phyloP scores from a whole-genome alignment of 1,140 invertebrate species.

The Lucilia cuprina region DNA sequence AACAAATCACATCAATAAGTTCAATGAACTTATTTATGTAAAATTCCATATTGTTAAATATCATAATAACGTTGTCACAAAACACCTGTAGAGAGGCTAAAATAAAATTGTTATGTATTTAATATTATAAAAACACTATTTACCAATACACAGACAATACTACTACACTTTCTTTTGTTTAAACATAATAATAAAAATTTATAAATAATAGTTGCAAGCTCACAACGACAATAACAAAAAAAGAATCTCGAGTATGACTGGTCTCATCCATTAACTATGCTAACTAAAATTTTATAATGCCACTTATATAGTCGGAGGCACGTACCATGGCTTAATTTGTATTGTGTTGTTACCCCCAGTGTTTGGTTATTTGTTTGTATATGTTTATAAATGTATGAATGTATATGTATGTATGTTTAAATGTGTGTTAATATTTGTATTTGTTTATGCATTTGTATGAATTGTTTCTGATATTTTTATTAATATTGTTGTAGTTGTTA shows the following conservation, averaged over 20 bases:
- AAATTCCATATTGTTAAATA: too few species aligned
- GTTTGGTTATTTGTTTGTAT: not conserved
- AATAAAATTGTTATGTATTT: not conserved
- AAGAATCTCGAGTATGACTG: not conserved
- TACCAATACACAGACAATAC: not conserved
- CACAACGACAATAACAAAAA: not conserved
- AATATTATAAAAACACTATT: not conserved
- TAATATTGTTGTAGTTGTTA: not conserved
- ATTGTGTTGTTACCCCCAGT: not conserved
- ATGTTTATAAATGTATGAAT: too few species aligned
- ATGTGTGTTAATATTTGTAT: not conserved
- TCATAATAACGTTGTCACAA: not conserved
- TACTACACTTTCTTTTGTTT: not conserved
- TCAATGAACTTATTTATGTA: too few species aligned
- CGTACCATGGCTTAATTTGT: not conserved
- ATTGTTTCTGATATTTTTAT: not conserved
- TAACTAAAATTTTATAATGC: not conserved
- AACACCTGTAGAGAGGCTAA: not conserved
- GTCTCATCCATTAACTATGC: slow-evolving; percentile 11
- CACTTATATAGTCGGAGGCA: slow-evolving; percentile 1
- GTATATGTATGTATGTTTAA: not conserved
- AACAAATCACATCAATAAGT: too few species aligned
- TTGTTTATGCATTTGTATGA: not conserved
- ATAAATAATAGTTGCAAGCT: not conserved
- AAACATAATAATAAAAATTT: not conserved